Evolutionary conservation across 92 coral and sea anemone genomes (phyloP).

Genomic region (Hydrozoanthus gracilis): DNA sequence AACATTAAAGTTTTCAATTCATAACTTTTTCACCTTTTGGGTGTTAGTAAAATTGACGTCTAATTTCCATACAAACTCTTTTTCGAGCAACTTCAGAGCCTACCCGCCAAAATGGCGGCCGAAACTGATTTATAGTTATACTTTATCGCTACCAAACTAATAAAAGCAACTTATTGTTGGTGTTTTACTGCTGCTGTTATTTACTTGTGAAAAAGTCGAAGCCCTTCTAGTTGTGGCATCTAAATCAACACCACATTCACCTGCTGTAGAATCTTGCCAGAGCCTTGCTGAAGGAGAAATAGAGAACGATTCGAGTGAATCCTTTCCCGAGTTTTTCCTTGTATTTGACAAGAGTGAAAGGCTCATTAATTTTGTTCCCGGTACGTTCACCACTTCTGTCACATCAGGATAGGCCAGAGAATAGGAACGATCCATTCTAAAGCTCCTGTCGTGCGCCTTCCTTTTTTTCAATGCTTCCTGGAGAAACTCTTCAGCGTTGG

Average conservation of each 20-base stretch:
- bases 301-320: slow-evolving; percentile 29
- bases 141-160: background rate
- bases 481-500: slow-evolving; percentile 39
- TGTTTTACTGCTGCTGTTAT: slow-evolving; percentile 11
- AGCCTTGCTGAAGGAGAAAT: slow-evolving; percentile 32
- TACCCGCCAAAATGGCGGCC: slow-evolving; percentile 30
- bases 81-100: slow-evolving; percentile 30
- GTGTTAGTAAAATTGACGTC: slow-evolving; percentile 9
- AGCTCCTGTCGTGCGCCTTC: slow-evolving; percentile 44
- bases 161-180: slow-evolving; percentile 23
- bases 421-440: slow-evolving; percentile 38
- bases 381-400: slow-evolving; percentile 43
- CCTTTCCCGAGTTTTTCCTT: slow-evolving; percentile 57
- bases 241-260: slow-evolving; percentile 28
- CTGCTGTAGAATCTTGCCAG: background rate
- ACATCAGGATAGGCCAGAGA: slow-evolving; percentile 45
- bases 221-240: slow-evolving; percentile 30
- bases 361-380: slow-evolving; percentile 59
- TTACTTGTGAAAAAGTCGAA: background rate
- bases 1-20: slow-evolving; percentile 14
- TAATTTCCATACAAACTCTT: slow-evolving; percentile 8
- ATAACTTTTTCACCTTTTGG: slow-evolving; percentile 10
- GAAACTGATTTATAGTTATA: slow-evolving; percentile 11
- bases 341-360: slow-evolving; percentile 49
- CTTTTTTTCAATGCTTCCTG: slow-evolving; percentile 50